phyloP scores from a whole-genome alignment of 2,113 vertebrate species.

The Sclerurus mexicanus region DNA sequence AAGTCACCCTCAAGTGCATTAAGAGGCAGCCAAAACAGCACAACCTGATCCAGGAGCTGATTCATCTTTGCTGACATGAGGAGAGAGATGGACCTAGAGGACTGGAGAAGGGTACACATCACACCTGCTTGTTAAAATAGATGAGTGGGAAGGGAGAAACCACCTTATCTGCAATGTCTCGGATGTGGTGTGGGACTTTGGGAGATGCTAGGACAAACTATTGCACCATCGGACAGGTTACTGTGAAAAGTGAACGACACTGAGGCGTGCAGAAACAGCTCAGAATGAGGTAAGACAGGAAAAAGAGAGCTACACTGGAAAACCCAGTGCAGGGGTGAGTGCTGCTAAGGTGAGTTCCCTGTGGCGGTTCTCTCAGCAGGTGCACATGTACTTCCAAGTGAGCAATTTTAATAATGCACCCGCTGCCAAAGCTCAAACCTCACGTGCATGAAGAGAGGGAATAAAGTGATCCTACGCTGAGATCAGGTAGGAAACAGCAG shows the following conservation, averaged over 20 bases:
- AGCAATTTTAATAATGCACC: slow-evolving; percentile 35
- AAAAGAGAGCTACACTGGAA: neutral
- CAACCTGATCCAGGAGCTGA: neutral
- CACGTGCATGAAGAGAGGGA: slow-evolving; percentile 17
- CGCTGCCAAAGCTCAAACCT: slow-evolving; percentile 3
- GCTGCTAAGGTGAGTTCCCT: neutral
- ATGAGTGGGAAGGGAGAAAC: neutral
- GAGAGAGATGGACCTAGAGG: neutral
- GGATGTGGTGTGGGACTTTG: fast-evolving
- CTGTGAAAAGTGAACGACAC: neutral
- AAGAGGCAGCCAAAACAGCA: neutral
- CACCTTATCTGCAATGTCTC: fast-evolving
- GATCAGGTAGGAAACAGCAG: neutral
- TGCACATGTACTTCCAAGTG: slow-evolving; percentile 8
- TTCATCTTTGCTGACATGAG: neutral
- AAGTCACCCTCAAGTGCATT: slow-evolving; percentile 9
- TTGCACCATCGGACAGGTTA: neutral
- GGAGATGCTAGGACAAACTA: neutral
- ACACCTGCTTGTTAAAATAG: neutral
- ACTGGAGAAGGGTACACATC: neutral
- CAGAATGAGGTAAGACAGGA: neutral
- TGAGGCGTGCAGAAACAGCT: neutral
- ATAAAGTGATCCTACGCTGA: neutral
- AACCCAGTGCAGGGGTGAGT: neutral
- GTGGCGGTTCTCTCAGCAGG: slow-evolving; percentile 29